Conservation (phyloP, 2,888 invertebrate species). For the Chaetoderma sp. region DNA sequence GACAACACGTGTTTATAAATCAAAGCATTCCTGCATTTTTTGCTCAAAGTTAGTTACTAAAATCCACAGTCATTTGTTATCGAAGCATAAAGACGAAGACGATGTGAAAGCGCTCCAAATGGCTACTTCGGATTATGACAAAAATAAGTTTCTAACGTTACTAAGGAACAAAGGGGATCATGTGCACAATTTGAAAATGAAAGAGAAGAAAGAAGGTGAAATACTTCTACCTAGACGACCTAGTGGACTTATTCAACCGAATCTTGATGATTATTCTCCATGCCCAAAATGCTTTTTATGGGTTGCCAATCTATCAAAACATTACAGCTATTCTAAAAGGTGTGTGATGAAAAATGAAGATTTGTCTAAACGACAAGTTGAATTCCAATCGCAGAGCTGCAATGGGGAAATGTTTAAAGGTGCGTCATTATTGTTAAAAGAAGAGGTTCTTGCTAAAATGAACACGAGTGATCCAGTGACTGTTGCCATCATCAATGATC, state of each 20-base stretch:
- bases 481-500: neutral
- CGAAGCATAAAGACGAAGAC: neutral
- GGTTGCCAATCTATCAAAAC: neutral
- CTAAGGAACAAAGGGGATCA: neutral
- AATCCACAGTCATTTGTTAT: neutral
- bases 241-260: neutral
- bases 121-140: neutral
- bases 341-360: neutral
- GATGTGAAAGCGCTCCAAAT: neutral
- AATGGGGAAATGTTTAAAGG: neutral
- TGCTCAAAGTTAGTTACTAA: neutral
- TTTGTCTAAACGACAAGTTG: neutral
- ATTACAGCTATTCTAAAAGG: neutral
- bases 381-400: neutral
- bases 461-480: neutral
- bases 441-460: neutral
- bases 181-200: neutral
- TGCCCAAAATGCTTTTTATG: neutral
- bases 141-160: neutral
- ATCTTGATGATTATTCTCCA: neutral
- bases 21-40: neutral
- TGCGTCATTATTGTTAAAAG: neutral
- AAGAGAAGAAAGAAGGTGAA: neutral
- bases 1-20: neutral
- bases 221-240: neutral